Evolutionary conservation across 2,797 vertebrate genomes (phyloP).

Genomic region (Amblyopsis hoosieri): DNA sequence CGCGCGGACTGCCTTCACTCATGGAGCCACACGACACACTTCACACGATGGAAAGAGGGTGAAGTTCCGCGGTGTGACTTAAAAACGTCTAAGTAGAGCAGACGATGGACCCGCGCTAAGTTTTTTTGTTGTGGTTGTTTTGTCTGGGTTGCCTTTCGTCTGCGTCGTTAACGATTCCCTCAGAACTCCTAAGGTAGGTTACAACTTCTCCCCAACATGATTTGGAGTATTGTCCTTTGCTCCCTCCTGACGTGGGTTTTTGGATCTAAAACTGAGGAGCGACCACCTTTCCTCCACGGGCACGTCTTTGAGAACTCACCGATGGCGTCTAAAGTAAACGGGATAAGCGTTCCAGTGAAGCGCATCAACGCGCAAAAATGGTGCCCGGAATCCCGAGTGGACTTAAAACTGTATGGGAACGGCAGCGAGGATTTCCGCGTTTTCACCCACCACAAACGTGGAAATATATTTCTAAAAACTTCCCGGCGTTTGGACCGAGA

Average conservation of each 20-base stretch:
- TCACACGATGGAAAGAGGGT: slow-evolving; percentile 40
- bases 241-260: slow-evolving; percentile 62
- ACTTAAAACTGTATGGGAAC: slow-evolving; percentile 81
- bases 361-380: slow-evolving; percentile 82
- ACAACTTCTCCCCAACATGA: slow-evolving; percentile 70
- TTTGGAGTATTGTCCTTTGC: slow-evolving; percentile 69
- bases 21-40: slow-evolving; percentile 37
- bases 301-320: slow-evolving; percentile 87
- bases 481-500: slow-evolving; percentile 82
- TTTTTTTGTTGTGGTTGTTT: slow-evolving; percentile 17
- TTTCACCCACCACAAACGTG: slow-evolving; percentile 80
- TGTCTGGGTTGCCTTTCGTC: slow-evolving; percentile 30
- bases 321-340: slow-evolving; percentile 81
- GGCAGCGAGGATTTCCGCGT: slow-evolving; percentile 81
- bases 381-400: slow-evolving; percentile 79
- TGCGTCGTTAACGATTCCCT: background rate
- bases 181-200: slow-evolving; percentile 31
- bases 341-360: slow-evolving; percentile 82
- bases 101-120: slow-evolving; percentile 41
- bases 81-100: slow-evolving; percentile 37
- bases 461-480: slow-evolving; percentile 82
- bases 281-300: slow-evolving; percentile 80
- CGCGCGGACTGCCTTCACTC: slow-evolving; percentile 43
- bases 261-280: slow-evolving; percentile 66
- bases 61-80: slow-evolving; percentile 53